Evolutionary conservation across 2,797 vertebrate genomes (phyloP).

Genomic region (Phoebastria nigripes): DNA sequence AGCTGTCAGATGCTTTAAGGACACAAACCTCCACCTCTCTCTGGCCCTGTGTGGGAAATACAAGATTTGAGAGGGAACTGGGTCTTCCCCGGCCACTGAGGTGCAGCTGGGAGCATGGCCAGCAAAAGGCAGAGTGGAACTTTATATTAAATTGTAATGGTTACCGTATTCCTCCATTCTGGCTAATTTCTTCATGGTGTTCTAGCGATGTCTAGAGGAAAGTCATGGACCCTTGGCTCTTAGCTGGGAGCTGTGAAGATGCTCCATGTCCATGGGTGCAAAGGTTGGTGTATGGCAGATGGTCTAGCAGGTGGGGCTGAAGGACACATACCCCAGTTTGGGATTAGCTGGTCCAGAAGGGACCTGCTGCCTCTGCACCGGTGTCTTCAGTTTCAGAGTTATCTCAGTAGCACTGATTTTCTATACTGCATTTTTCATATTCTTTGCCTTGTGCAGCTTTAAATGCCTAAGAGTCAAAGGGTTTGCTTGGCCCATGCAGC

Average conservation of each 20-base stretch:
- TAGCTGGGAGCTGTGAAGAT: neutral
- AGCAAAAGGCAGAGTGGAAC: neutral
- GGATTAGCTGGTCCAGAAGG: neutral
- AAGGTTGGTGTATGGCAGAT: neutral
- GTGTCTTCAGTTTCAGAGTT: neutral
- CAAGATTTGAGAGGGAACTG: neutral
- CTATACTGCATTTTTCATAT: neutral
- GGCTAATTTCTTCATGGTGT: neutral
- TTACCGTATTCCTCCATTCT: neutral
- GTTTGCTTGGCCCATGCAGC: neutral
- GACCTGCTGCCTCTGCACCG: neutral
- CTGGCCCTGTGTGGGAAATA: neutral
- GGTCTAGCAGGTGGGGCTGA: neutral
- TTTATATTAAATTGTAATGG: neutral
- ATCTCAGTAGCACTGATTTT: neutral
- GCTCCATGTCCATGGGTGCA: neutral
- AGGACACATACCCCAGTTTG: neutral
- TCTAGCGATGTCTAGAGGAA: neutral
- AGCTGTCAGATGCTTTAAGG: neutral
- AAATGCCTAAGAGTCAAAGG: neutral
- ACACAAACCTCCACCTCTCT: neutral
- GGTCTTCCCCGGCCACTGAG: neutral
- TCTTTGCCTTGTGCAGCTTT: neutral
- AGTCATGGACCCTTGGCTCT: rapidly evolving
- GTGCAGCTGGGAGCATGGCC: neutral